Percentiles rank a stretch among this genome's conserved stretches.
Evolutionary conservation across 37 sponge, comb jelly and placozoan species (phyloP).

Genomic region (Spongilla lacustris): DNA sequence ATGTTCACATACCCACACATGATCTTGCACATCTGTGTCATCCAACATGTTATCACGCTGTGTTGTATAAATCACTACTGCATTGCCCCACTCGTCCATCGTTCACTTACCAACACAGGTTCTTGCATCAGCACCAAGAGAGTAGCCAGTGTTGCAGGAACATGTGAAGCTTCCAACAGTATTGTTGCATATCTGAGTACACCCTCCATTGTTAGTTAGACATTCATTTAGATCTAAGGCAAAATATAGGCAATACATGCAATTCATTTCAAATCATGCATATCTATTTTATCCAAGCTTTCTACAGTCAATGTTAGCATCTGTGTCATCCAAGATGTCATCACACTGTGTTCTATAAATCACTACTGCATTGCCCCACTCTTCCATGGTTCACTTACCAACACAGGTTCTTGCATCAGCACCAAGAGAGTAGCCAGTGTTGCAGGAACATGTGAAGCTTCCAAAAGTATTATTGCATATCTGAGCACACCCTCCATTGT

Average conservation of each 20-base stretch:
- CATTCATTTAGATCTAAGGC: not conserved
- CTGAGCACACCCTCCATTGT: conserved; percentile 1
- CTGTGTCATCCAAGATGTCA: too few relatives aligned
- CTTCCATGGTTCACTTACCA: conserved; percentile 2
- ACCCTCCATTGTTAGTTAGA: not conserved
- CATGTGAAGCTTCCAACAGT: conserved; percentile 14
- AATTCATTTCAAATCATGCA: not conserved
- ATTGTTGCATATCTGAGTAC: conserved; percentile 7
- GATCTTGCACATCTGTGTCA: too few relatives aligned
- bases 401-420: conserved; percentile 4
- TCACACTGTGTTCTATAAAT: too few relatives aligned
- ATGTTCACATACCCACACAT: not conserved
- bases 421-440: conserved; percentile 29
- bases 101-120: conserved; percentile 20
- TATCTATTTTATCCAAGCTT: conserved; percentile 21
- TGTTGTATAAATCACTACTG: too few relatives aligned
- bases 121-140: conserved; percentile 10
- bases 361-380: too few relatives aligned
- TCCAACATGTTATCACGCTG: too few relatives aligned
- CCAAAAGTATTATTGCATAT: conserved; percentile 10
- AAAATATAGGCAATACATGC: not conserved
- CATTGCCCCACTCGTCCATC: too few relatives aligned
- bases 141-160: conserved; percentile 23
- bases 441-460: conserved; percentile 16
- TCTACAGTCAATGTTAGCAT: conserved; percentile 25